phyloP scores from a whole-genome alignment of 2,797 vertebrate species.

The Argya squamiceps region DNA sequence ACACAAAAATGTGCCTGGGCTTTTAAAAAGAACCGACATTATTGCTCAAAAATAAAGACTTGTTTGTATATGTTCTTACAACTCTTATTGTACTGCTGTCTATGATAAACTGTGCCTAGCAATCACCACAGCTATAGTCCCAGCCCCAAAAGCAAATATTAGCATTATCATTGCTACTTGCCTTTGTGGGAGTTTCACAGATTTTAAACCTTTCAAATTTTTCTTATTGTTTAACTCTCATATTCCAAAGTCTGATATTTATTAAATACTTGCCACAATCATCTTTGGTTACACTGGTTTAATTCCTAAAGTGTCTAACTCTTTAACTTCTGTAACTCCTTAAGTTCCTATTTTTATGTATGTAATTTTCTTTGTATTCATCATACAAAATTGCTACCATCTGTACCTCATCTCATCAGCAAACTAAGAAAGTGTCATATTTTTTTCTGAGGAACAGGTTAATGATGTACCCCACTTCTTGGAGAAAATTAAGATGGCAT shows the following conservation, averaged over 20 bases:
- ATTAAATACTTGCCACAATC: background rate
- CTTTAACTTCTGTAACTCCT: background rate
- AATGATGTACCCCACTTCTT: accelerated
- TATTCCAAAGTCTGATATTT: background rate
- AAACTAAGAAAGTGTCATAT: background rate
- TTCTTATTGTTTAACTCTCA: background rate
- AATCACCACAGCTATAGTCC: background rate
- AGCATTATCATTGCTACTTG: background rate
- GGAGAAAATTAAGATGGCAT: background rate
- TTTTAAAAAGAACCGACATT: background rate
- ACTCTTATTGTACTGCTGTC: background rate
- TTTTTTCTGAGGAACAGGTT: background rate
- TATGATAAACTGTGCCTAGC: background rate
- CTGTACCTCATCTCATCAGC: background rate
- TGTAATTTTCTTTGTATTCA: background rate
- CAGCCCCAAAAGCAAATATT: background rate
- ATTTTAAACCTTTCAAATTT: background rate
- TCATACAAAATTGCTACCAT: background rate
- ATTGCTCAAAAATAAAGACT: background rate
- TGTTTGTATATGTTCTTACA: background rate
- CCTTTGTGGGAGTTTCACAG: background rate
- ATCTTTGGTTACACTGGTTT: background rate
- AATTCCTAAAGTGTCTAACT: background rate
- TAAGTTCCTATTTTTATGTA: background rate
- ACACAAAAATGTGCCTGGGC: accelerated